Conservation (phyloP, 2,888 invertebrate species). For the Brachycybe producta region DNA sequence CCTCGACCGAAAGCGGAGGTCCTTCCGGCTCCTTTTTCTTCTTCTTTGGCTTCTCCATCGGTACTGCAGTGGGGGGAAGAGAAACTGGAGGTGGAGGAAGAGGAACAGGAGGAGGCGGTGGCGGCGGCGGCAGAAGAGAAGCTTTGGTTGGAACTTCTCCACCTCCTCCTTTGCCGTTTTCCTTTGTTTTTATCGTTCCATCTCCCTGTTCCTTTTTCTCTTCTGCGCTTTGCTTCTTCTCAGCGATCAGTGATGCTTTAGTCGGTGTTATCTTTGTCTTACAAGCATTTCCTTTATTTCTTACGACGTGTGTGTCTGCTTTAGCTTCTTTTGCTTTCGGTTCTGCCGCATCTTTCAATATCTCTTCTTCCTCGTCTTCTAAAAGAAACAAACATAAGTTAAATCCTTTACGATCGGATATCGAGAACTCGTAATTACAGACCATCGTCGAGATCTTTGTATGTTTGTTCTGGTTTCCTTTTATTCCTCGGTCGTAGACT, state of each 20-base stretch:
- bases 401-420: too few species aligned
- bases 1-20: background rate
- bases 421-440: too few species aligned
- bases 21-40: background rate
- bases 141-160: too few species aligned
- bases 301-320: background rate
- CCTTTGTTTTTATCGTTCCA: constrained; percentile 1
- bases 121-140: too few species aligned
- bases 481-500: too few species aligned
- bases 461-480: constrained; percentile 10
- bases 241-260: background rate
- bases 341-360: background rate
- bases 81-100: too few species aligned
- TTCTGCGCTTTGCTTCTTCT: background rate
- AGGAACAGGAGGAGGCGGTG: too few species aligned
- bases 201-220: background rate
- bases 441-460: constrained; percentile 7
- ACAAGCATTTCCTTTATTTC: background rate
- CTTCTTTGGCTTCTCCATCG: background rate
- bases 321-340: background rate
- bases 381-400: background rate
- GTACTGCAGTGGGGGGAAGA: too few species aligned
- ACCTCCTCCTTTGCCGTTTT: background rate
- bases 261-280: background rate
- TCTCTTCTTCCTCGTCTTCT: background rate